Conservation (phyloP, 2,113 vertebrate genomes). For the Dasyornis broadbenti region DNA sequence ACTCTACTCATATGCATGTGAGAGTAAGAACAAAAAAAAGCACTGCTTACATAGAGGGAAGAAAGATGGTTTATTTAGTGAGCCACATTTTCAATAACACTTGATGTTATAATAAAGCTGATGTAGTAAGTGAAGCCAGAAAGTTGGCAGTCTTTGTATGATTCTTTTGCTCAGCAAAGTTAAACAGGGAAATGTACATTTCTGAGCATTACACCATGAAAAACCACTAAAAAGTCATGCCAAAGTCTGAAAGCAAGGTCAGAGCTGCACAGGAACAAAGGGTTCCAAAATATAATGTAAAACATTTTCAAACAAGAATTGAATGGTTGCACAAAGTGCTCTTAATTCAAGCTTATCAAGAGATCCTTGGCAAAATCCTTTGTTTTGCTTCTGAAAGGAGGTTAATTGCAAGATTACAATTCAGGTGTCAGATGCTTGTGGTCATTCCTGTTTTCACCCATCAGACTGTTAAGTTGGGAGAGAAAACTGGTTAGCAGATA, state of each 20-base stretch:
- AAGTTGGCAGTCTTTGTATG: background rate
- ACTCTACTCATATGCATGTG: background rate
- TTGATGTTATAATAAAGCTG: background rate
- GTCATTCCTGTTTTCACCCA: background rate
- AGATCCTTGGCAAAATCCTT: background rate
- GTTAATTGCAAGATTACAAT: background rate
- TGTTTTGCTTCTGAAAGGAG: background rate
- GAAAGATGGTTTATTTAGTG: slow-evolving; percentile 11
- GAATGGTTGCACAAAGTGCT: background rate
- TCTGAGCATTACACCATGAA: background rate
- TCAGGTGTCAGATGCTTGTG: background rate
- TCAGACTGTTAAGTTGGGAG: background rate
- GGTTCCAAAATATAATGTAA: background rate
- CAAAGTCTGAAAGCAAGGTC: background rate
- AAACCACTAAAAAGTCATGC: background rate
- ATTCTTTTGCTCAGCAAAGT: background rate
- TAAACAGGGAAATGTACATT: background rate
- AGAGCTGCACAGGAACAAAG: background rate
- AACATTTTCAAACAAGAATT: background rate
- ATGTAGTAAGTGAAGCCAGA: slow-evolving; percentile 24
- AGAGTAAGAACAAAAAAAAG: background rate
- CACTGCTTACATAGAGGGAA: background rate
- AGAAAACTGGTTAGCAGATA: background rate
- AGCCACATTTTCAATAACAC: background rate
- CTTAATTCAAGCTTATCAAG: background rate